Percentiles rank a stretch among this genome's conserved stretches.
phyloP scores from a whole-genome alignment of 35 echinoderm and acorn worm genomes.

The Holothuria glaberrima region DNA sequence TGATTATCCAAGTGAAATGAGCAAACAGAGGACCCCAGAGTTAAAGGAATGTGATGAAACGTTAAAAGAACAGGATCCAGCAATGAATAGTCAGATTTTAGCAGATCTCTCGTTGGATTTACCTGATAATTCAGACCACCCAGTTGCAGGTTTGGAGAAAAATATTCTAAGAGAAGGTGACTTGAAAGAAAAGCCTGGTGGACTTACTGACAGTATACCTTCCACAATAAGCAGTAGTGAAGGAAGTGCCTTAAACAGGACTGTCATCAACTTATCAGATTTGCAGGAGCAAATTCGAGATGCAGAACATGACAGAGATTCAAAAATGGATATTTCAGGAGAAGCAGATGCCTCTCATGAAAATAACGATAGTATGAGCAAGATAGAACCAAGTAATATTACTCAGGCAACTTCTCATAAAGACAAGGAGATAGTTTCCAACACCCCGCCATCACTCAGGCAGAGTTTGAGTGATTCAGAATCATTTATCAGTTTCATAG shows the following conservation, averaged over 20 bases:
- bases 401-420: background rate
- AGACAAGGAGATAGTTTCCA: background rate
- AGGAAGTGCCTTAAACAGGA: slow-evolving; percentile 63
- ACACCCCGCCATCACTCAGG: background rate
- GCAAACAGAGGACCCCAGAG: no score
- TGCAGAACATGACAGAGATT: background rate
- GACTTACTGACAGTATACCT: slow-evolving; percentile 10
- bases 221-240: slow-evolving; percentile 67
- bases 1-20: no score
- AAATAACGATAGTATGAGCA: slow-evolving; percentile 24
- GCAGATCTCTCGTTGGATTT: background rate
- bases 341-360: background rate
- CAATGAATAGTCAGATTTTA: no score
- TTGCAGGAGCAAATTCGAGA: slow-evolving; percentile 9
- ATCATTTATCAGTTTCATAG: slow-evolving; percentile 76
- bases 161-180: background rate
- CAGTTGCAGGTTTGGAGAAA: background rate
- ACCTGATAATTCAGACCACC: slow-evolving; percentile 29
- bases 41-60: no score
- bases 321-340: background rate
- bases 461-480: slow-evolving; percentile 84
- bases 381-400: background rate
- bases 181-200: background rate
- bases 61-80: no score
- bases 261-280: slow-evolving; percentile 56